Base-by-base conservation (phyloP, 1,140 invertebrate species). In the Ceratosolen fusciceps region DNA sequence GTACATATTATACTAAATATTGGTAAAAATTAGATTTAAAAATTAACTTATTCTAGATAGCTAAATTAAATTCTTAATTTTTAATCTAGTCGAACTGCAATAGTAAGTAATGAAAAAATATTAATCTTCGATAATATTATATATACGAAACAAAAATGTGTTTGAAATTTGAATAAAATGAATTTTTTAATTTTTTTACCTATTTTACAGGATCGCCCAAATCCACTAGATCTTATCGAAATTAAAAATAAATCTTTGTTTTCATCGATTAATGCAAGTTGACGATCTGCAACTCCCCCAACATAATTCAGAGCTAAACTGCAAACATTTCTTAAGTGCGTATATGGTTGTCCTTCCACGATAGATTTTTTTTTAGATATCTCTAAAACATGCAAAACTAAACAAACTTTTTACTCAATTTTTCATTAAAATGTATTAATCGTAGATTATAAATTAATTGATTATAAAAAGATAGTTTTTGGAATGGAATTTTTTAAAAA, bases 331-430 rank as follows among this genome's bases (percentile, higher is more conserved):
- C 92, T 88, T 74, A 86, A 79, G 90, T 91, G 91, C 87, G 91
- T 83, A 87, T 90, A 88, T 91, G 90, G 80, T 31, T 93, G 93
- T 26, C 92, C 92, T 87, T 96, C 95, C 84, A 93, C 90, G 83
- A 94, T 86, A 81, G 92, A 88, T 90, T 95, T 92, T 84, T 93
- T 93, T 88, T 93, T 92, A 82, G 93, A 85, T 16, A 97, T 90
- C 87, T 98, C 97, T 86, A 97, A 94, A n/a, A 98, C 92, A 83
- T 97, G 95, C 47, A 98, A 90, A 37, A 94, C 95, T 96, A 86
- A 93, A 92, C 60, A 73, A 7, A 65, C 9, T 37, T 5, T 21
- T 65, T 65, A 37, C 26, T 37, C 21, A 3, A 21, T 52, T 52
- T 52, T 9, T 47, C 21, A 52, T 21, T 52, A 52, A 52, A 52